phyloP scores from a whole-genome alignment of 37 sponge, comb jelly and placozoan species.

The Amphimedon queenslandica region DNA sequence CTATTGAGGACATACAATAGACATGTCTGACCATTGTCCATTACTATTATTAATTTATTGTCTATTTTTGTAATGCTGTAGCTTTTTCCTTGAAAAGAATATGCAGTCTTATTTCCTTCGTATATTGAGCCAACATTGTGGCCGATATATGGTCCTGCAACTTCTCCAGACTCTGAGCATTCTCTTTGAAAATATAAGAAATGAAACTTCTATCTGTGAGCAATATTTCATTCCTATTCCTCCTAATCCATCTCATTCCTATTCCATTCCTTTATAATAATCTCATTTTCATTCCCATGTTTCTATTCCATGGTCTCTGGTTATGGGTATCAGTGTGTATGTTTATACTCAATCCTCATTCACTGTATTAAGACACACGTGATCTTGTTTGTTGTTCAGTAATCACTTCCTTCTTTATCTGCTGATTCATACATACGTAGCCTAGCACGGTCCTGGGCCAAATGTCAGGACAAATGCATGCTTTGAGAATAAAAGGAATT shows the following conservation, averaged over 20 bases:
- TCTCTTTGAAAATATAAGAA: constrained; percentile 94
- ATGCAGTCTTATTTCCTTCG: constrained; percentile 89
- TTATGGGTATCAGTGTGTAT: no score
- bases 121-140: constrained; percentile 77
- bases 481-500: no score
- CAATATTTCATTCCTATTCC: not conserved
- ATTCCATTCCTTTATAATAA: not conserved
- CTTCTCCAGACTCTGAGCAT: constrained; percentile 98
- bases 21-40: not conserved
- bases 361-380: no score
- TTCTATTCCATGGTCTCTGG: no score
- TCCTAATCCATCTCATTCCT: not conserved
- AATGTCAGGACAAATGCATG: no score
- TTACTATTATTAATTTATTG: not conserved
- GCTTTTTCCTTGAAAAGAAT: constrained; percentile 97
- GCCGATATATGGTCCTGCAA: constrained; percentile 76
- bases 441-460: no score
- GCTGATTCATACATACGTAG: no score
- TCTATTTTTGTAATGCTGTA: constrained; percentile 10
- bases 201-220: constrained; percentile 97
- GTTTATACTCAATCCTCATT: no score
- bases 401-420: no score
- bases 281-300: no score
- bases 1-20: not conserved
- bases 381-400: no score